Base-by-base conservation (phyloP, 1,140 invertebrate genomes). In the Oppia nitens region DNA sequence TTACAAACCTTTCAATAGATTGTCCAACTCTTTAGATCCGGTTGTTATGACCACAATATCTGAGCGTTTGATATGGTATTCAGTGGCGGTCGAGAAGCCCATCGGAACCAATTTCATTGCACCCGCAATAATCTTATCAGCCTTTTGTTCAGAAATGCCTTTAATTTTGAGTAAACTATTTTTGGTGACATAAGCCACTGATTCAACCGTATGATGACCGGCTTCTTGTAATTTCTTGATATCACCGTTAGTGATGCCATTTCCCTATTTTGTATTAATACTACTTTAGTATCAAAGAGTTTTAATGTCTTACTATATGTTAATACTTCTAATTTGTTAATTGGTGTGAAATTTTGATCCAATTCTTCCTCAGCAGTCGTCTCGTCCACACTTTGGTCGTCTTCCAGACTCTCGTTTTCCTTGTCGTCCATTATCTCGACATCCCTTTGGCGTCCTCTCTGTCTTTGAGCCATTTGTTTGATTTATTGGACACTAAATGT, bases 51-150 rank as follows among this genome's bases (percentile, higher is more conserved):
- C 83, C 49, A 95, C 85, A 26, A 94, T 84, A 71, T 91, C 85
- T 23, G 85, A 82, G 60, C 96, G 78, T 71, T 90, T 95, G 66
- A 88, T 82, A 72, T 96, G 88, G 69, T 96, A 88, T 69, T 93
- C 90, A 47, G 90, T 89, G 0, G 95, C 96, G 24, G 92, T 94
- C 28, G 91, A 95, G 68, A 98, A 98, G 0, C 94, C 95, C 84
- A 98, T 91, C 0, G 89, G 88, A 2, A 98, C 88, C 20, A 96
- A 68, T 74, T 97, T 98, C 0, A 79, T 78, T 4, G 92, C 91
- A 76, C 70, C 68, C 72, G 81, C 78, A 55, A 94, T 66, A 61
- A 99, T 84, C 77, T 97, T 97, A 64, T 98, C 95, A 25, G 90
- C 94, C 73, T 99, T 98, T 12, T 83, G 83, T 70, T 98, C 95